Conservation (phyloP, 1,140 invertebrate species). For the Calycopis cecrops region DNA sequence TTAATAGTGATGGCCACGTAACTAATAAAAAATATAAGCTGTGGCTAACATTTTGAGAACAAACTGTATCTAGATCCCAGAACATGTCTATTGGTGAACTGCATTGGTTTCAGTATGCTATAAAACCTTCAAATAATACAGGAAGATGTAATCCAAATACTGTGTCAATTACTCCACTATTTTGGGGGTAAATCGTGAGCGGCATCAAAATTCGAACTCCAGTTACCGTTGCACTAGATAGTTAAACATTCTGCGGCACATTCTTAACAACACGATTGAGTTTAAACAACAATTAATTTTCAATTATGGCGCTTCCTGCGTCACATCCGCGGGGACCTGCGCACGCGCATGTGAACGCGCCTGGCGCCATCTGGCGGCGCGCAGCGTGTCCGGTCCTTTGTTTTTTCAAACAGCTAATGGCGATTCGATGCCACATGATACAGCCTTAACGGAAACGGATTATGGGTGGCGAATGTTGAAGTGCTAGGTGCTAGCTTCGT, state of each 20-base stretch:
- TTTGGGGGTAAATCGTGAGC: too few relatives aligned
- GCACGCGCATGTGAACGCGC: slow-evolving; percentile 47
- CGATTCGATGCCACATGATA: slow-evolving; percentile 4
- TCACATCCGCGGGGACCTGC: slow-evolving; percentile 43
- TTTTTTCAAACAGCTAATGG: slow-evolving; percentile 21
- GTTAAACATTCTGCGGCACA: neutral
- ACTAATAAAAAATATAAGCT: too few relatives aligned
- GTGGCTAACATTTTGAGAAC: too few relatives aligned
- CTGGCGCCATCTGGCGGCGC: slow-evolving; percentile 49
- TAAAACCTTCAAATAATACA: too few relatives aligned
- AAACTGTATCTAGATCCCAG: too few relatives aligned
- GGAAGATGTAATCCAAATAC: too few relatives aligned
- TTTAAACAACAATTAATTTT: slow-evolving; percentile 56
- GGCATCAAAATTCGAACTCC: too few relatives aligned
- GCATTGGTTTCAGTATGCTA: too few relatives aligned
- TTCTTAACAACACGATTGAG: slow-evolving; percentile 24
- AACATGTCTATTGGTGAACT: too few relatives aligned
- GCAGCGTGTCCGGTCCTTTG: slow-evolving; percentile 33
- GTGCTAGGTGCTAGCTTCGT: neutral
- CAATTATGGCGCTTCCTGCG: slow-evolving; percentile 46
- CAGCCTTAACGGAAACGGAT: neutral
- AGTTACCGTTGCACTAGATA: neutral
- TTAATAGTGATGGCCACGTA: too few relatives aligned
- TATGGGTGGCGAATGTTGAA: slow-evolving; percentile 7
- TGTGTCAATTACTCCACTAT: too few relatives aligned